These are phyloP conservation scores for Onychomys arenicola DNA, from an alignment of 2,797 vertebrate species.

Conservation along the genomic window DNA sequence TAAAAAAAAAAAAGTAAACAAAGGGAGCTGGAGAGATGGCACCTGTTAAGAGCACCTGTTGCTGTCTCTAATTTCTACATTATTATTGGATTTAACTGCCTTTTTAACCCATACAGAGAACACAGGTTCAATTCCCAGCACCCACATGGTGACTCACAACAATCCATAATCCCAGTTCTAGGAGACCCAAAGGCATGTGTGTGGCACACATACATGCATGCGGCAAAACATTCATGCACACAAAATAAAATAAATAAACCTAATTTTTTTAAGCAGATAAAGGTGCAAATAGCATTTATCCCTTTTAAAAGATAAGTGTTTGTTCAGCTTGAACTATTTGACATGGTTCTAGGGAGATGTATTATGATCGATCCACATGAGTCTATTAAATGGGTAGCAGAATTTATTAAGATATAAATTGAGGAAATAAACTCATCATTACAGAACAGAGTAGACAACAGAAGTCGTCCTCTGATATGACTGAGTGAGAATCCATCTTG, in stretches of 20 bases:
- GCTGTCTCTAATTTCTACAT: slow-evolving; percentile 38
- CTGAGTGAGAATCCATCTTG: no score
- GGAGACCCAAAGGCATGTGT: not conserved
- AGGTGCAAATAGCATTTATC: not conserved
- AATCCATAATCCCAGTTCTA: not conserved
- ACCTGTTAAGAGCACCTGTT: not conserved
- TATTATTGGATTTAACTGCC: slow-evolving; percentile 32
- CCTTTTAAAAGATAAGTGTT: not conserved
- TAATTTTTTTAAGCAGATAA: not conserved
- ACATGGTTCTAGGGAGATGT: no score
- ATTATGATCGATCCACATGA: no score
- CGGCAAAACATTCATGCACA: not conserved
- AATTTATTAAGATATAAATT: no score
- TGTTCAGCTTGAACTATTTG: not conserved
- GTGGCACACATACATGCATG: not conserved
- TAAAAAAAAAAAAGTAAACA: not conserved
- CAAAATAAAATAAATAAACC: not conserved
- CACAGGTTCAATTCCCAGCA: not conserved
- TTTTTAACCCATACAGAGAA: not conserved
- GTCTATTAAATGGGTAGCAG: no score
- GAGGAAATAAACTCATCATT: no score
- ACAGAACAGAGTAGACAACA: no score
- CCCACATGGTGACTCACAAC: not conserved
- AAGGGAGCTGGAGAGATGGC: not conserved
- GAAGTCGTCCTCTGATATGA: no score